A percentile compares a stretch with the other conserved stretches of the same genome.
These are phyloP conservation scores for Rhincodon typus DNA, from an alignment of 2,797 vertebrate species.

Conservation along the genomic window DNA sequence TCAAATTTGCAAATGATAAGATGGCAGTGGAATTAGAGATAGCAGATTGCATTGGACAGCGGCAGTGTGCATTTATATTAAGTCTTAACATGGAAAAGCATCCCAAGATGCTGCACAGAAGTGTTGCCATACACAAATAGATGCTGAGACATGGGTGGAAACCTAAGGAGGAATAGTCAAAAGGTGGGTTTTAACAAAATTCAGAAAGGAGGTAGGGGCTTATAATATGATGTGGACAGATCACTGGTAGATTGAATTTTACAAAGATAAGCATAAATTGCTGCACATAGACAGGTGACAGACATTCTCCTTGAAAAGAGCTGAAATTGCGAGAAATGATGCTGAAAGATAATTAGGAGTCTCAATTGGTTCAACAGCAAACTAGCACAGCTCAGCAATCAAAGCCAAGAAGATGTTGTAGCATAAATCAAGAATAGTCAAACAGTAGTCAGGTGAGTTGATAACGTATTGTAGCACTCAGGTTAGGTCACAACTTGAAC, in stretches of 20 bases:
- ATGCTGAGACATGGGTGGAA: neutral
- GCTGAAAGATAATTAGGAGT: neutral
- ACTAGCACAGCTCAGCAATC: neutral
- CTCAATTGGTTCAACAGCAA: neutral
- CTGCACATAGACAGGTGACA: neutral
- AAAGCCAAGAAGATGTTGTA: neutral
- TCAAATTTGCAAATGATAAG: neutral
- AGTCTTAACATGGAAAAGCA: neutral
- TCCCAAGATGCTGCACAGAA: neutral
- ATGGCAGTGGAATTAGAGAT: neutral
- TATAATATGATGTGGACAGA: neutral
- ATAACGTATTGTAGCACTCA: neutral
- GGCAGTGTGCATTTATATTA: neutral
- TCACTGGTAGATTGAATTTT: neutral
- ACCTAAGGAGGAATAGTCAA: neutral
- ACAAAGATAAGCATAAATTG: neutral
- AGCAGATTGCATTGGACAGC: neutral
- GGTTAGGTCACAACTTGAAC: neutral
- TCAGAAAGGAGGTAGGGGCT: neutral
- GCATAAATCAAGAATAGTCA: neutral
- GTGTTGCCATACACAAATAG: neutral
- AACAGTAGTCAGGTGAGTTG: neutral
- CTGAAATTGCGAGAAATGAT: neutral
- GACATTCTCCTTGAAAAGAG: neutral
- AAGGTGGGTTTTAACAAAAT: neutral